Evolutionary conservation across 2,113 vertebrate genomes (phyloP), one percentile per base, ranked within the genome.

Genomic region (Hucho hucho): DNA sequence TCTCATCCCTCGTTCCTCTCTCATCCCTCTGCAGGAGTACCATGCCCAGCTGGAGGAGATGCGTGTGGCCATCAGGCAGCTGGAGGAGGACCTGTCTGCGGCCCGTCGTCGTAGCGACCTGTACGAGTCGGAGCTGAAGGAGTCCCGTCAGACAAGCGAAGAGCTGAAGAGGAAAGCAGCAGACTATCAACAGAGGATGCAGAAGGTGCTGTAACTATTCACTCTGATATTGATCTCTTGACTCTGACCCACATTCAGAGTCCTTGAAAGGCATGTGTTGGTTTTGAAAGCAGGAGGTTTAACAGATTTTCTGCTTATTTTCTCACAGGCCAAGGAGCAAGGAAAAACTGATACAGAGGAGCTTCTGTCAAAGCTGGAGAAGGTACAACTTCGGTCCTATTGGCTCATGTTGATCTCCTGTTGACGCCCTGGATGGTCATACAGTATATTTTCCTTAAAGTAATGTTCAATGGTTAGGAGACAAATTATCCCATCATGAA

Each of bases 1-100:
- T 28, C 28, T 65, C 7, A 46, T 29, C 65, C n/a, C 25, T 11
- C 32, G n/a, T 37, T 58, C 47, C 4, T 0, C 11, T 37, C 71
- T 47, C 18, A 69, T 77, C 43, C 47, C 20, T 69, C 53, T 61
- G 5, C 78, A 99, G 98, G 98, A 99, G 77, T 99, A 98, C 85
- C 97, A 99, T 79, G 96, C 98, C 77, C 98, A 99, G 87, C 91
- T 99, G 74, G 98, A 99, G 82, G 98, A 99, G 80, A 98, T 99
- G 98, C 94, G 94, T 69, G 90, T 98, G 74, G 96, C 97, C 91
- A 96, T 99, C 90, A 94, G 96, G 76, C 97, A 99, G 22, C 86
- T 99, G 89, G 97, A 99, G 84, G 98, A 99, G 86, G 97, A 99
- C 84, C 95, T 99, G 56, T 97, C 96, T 11, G 96, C 96, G 0